These are phyloP conservation scores for Sakesphorus luctuosus DNA, from an alignment of 2,113 vertebrate species.

Conservation along the genomic window DNA sequence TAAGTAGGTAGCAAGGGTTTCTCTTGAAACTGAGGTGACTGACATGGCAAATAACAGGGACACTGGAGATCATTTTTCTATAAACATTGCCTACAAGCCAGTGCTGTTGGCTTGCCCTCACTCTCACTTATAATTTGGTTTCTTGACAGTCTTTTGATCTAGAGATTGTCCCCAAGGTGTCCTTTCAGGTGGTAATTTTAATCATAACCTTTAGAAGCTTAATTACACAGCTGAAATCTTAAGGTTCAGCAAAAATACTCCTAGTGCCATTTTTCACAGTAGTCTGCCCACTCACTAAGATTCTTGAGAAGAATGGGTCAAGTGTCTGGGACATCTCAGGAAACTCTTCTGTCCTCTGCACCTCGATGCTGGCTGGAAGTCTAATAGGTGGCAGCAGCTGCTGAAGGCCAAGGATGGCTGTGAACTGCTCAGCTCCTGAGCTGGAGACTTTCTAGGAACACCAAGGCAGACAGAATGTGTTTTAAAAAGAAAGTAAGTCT, in stretches of 20 bases:
- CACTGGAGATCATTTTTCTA: not conserved
- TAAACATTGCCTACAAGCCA: not conserved
- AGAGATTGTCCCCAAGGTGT: not conserved
- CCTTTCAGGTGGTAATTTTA: not conserved
- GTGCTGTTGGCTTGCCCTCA: not conserved
- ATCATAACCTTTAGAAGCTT: not conserved
- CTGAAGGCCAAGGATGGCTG: not conserved
- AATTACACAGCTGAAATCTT: not conserved
- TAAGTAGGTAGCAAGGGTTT: not conserved
- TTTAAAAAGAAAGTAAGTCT: not conserved
- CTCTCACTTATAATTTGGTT: not conserved
- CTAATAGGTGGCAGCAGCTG: not conserved
- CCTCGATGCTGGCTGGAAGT: not conserved
- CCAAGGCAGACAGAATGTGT: too few species aligned
- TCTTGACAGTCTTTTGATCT: not conserved
- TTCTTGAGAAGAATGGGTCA: not conserved
- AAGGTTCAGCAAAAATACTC: not conserved
- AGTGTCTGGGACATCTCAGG: not conserved
- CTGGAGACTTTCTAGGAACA: not conserved
- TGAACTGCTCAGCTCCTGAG: not conserved
- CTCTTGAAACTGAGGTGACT: not conserved
- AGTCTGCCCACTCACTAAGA: rapidly evolving
- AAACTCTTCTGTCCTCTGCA: not conserved
- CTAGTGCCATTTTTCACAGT: not conserved
- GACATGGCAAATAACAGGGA: not conserved